These are phyloP conservation scores for Saimiri boliviensis DNA, from an alignment of 2,113 vertebrate genomes.

Conservation along the genomic window DNA sequence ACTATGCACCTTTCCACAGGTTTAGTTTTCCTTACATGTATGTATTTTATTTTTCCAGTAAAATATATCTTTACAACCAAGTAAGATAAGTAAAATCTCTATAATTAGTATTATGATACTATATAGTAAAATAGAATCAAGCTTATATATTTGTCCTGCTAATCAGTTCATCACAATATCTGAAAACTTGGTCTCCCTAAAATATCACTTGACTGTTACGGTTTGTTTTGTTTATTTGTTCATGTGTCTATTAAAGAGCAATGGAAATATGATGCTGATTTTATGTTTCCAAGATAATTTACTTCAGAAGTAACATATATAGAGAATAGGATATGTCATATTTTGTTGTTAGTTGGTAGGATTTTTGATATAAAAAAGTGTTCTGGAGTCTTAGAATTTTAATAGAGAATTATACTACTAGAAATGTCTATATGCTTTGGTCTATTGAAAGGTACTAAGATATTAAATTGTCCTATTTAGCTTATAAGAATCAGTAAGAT, in stretches of 20 bases:
- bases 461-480: constrained; percentile 73
- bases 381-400: constrained; percentile 38
- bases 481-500: constrained; percentile 74
- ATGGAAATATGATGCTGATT: background rate
- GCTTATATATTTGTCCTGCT: background rate
- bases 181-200: background rate
- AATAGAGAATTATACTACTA: constrained; percentile 50
- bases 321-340: background rate
- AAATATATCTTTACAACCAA: background rate
- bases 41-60: background rate
- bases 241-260: background rate
- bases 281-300: constrained; percentile 1
- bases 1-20: background rate
- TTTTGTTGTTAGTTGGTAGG: constrained; percentile 23
- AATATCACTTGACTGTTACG: background rate
- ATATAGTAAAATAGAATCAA: constrained; percentile 6
- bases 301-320: background rate
- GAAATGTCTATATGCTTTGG: constrained; percentile 69
- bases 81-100: background rate
- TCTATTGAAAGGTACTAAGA: constrained; percentile 57
- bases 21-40: background rate
- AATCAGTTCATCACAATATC: background rate
- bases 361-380: background rate
- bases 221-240: constrained; percentile 27
- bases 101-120: background rate